A percentile compares a stretch with the other conserved stretches of the same genome.
phyloP scores from a whole-genome alignment of 2,113 vertebrate species.

The Cyprinodon brontotheroides region DNA sequence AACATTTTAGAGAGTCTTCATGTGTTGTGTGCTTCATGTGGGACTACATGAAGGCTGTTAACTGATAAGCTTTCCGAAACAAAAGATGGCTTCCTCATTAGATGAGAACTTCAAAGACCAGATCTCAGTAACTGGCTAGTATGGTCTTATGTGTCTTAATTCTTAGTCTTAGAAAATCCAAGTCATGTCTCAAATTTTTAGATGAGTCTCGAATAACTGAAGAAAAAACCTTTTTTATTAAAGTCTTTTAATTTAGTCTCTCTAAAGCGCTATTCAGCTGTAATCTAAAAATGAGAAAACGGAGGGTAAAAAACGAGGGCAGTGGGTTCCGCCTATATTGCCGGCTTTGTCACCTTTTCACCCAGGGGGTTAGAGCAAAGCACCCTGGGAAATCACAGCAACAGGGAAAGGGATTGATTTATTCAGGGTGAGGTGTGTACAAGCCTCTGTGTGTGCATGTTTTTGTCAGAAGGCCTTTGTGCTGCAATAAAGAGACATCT shows the following conservation, averaged over 20 bases:
- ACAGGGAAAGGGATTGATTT: slow-evolving; percentile 93
- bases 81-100: no score
- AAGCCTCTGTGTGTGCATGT: slow-evolving; percentile 64
- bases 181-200: no score
- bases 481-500: slow-evolving; percentile 75
- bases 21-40: no score
- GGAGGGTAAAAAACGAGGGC: slow-evolving; percentile 15
- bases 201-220: no score
- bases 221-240: no score
- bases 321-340: slow-evolving; percentile 78
- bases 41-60: not conserved
- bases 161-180: no score
- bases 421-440: slow-evolving; percentile 52
- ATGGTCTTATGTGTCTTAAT: no score
- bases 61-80: not conserved
- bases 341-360: slow-evolving; percentile 90
- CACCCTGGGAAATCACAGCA: slow-evolving; percentile 94
- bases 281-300: not conserved
- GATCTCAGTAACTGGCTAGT: no score
- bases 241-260: no score
- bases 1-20: no score
- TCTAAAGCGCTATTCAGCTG: no score
- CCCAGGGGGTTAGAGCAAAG: slow-evolving; percentile 71
- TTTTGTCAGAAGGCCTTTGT: slow-evolving; percentile 73
- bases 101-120: no score